These are phyloP conservation scores for Parauchenoglanis ngamensis DNA, from an alignment of 2,797 vertebrate species.

Conservation along the genomic window DNA sequence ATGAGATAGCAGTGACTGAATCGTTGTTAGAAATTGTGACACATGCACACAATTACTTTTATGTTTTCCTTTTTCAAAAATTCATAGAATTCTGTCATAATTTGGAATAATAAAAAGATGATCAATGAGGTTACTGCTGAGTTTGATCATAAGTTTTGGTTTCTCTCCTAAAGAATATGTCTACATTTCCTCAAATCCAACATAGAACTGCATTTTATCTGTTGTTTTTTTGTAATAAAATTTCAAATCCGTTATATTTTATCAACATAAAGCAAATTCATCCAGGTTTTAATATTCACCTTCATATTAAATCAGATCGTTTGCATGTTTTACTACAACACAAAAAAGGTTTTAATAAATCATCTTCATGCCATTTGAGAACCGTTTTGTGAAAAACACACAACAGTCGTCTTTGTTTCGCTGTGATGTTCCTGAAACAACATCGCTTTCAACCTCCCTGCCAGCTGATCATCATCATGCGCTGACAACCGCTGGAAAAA, in stretches of 20 bases:
- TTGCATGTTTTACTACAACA: not conserved
- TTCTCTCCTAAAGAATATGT: not conserved
- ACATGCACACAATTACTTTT: not conserved
- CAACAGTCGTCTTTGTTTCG: no score
- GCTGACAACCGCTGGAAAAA: not conserved
- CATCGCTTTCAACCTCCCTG: not conserved
- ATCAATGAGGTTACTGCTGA: not conserved
- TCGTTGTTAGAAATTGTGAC: not conserved
- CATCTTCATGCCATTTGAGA: no score
- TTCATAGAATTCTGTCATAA: not conserved
- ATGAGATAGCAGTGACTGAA: not conserved
- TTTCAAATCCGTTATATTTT: not conserved
- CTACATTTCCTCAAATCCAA: not conserved
- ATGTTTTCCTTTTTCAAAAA: not conserved
- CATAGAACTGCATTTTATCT: not conserved
- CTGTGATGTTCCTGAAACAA: no score
- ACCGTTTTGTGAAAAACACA: no score
- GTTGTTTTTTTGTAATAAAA: not conserved
- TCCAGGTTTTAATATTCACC: not conserved
- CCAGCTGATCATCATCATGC: not conserved
- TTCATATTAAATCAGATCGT: not conserved
- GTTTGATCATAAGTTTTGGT: not conserved
- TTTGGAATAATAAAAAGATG: not conserved
- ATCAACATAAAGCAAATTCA: not conserved
- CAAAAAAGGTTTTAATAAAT: not conserved